phyloP scores from a whole-genome alignment of 2,888 invertebrate species.

The Lissocephala sabroskyi region DNA sequence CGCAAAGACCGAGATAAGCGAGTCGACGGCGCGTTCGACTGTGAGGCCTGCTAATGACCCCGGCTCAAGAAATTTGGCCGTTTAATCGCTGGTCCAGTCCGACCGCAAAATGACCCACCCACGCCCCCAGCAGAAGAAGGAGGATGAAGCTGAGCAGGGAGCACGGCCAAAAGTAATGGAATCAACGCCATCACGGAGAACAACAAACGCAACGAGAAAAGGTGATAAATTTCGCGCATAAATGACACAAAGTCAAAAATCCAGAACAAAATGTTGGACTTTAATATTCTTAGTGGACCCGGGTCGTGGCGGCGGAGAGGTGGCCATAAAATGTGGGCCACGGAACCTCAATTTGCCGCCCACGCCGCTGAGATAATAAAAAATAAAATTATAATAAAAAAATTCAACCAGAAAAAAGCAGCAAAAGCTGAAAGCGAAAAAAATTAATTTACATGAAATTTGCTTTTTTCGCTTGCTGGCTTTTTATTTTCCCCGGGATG shows the following conservation, averaged over 20 bases:
- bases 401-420: constrained; percentile 23
- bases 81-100: constrained; percentile 30
- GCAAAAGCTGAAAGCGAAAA: constrained; percentile 24
- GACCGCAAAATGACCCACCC: constrained; percentile 15
- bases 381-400: constrained; percentile 39
- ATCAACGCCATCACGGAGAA: constrained; percentile 28
- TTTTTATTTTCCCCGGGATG: constrained; percentile 5
- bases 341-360: constrained; percentile 10
- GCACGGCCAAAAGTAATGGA: constrained; percentile 21
- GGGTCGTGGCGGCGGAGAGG: neutral
- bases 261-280: constrained; percentile 34
- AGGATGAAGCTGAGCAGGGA: neutral
- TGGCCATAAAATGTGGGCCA: constrained; percentile 9
- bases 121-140: neutral
- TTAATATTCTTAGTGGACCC: constrained; percentile 32
- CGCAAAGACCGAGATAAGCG: constrained; percentile 15
- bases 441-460: constrained; percentile 54
- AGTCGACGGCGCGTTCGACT: neutral
- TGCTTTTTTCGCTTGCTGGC: constrained; percentile 18
- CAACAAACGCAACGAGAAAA: constrained; percentile 20
- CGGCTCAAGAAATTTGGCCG: neutral
- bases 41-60: neutral
- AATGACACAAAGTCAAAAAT: constrained; percentile 48
- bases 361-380: constrained; percentile 33
- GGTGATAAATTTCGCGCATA: constrained; percentile 47